Conservation (phyloP, 2,888 invertebrate species). For the Acanthosepion lycidas region DNA sequence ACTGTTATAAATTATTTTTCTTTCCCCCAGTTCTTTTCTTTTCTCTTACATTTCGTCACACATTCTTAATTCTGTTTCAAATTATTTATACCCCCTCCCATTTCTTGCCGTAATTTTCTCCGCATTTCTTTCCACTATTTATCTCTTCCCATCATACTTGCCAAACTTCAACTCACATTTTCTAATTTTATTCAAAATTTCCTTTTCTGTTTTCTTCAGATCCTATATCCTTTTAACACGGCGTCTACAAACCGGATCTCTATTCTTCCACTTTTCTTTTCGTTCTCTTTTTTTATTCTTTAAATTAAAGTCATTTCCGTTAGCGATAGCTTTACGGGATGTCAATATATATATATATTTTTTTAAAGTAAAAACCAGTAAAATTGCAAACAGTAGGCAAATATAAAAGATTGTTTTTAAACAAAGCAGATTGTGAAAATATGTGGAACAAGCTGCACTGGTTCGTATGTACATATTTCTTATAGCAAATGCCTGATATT, state of each 20-base stretch:
- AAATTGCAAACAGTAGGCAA: neutral
- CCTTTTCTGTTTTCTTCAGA: neutral
- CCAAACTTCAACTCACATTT: neutral
- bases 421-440: neutral
- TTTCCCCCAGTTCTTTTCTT: too few species aligned
- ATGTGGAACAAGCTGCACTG: neutral
- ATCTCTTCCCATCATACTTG: neutral
- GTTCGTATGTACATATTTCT: neutral
- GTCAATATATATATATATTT: neutral
- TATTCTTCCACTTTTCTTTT: neutral
- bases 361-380: neutral
- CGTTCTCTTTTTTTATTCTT: neutral
- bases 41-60: too few species aligned
- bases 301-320: neutral
- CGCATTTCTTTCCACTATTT: neutral
- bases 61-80: too few species aligned
- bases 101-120: neutral
- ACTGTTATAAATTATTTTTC: too few species aligned
- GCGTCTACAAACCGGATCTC: neutral
- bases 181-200: conserved; percentile 33
- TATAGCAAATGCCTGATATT: neutral
- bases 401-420: neutral
- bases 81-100: too few species aligned
- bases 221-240: neutral
- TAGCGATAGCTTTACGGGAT: conserved; percentile 13